Evolutionary conservation across 92 coral and sea anemone species (phyloP).

Genomic region (Diadumene lineata): DNA sequence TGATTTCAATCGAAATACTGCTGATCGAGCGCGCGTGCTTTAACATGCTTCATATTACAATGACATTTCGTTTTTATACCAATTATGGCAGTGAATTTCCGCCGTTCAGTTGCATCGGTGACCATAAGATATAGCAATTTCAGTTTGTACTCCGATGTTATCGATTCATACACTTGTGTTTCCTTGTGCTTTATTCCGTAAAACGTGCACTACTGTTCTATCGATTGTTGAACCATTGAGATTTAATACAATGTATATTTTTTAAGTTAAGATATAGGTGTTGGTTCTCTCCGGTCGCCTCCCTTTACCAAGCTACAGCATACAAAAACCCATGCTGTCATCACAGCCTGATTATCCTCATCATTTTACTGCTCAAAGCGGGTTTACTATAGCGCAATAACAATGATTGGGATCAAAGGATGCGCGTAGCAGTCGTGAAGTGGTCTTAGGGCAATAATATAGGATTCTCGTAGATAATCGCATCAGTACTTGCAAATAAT

Average conservation of each 20-base stretch:
- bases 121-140: too few relatives aligned
- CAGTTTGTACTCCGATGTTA: too few relatives aligned
- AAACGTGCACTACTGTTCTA: too few relatives aligned
- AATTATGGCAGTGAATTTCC: not conserved
- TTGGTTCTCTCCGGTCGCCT: conserved; percentile 12
- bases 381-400: not conserved
- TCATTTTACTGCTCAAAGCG: not conserved
- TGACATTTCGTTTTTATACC: not conserved
- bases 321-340: conserved; percentile 15
- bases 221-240: too few relatives aligned
- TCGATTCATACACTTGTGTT: too few relatives aligned
- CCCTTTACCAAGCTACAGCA: conserved; percentile 12
- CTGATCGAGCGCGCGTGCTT: not conserved
- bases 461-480: conserved; percentile 3
- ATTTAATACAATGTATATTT: not conserved
- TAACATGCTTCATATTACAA: not conserved
- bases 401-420: conserved; percentile 19
- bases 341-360: not conserved
- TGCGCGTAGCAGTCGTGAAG: conserved; percentile 19
- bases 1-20: not conserved
- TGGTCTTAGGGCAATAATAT: conserved; percentile 6
- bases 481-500: not conserved
- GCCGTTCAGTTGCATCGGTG: not conserved
- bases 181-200: too few relatives aligned
- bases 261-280: conserved; percentile 19